phyloP scores from a whole-genome alignment of 2,888 invertebrate species.

The Carabus problematicus region DNA sequence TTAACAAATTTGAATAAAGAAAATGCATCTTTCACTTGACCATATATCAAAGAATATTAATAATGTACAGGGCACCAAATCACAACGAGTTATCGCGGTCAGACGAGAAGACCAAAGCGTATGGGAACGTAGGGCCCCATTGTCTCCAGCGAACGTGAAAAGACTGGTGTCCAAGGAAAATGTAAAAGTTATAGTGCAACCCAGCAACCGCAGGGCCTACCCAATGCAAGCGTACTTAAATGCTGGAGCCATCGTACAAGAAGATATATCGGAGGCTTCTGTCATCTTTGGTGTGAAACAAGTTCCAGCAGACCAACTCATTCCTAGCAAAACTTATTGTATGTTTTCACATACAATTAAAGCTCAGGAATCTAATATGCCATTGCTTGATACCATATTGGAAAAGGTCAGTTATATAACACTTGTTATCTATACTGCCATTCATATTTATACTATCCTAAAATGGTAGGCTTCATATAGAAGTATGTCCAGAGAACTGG shows the following conservation, averaged over 20 bases:
- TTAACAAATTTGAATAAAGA: too few relatives aligned
- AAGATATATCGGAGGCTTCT: slow-evolving; percentile 95
- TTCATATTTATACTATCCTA: too few relatives aligned
- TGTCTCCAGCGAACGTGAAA: slow-evolving; percentile 90
- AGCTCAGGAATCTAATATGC: slow-evolving; percentile 98
- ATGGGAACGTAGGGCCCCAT: slow-evolving; percentile 95
- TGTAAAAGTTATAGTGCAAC: slow-evolving; percentile 96
- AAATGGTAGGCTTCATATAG: too few relatives aligned
- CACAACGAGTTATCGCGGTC: slow-evolving; percentile 77
- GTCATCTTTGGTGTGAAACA: slow-evolving; percentile 98
- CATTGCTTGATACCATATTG: slow-evolving; percentile 91
- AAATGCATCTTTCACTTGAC: not conserved
- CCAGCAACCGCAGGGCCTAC: slow-evolving; percentile 96
- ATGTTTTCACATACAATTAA: slow-evolving; percentile 99
- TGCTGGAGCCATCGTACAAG: slow-evolving; percentile 92
- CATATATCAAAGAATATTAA: not conserved
- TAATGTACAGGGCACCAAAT: slow-evolving; percentile 48
- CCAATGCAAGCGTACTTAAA: slow-evolving; percentile 95
- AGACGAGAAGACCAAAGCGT: slow-evolving; percentile 93
- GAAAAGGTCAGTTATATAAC: slow-evolving; percentile 76
- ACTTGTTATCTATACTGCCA: too few relatives aligned
- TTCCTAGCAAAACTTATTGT: slow-evolving; percentile 97
- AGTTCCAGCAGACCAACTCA: slow-evolving; percentile 88
- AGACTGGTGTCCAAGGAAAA: slow-evolving; percentile 81
- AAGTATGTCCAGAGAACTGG: too few relatives aligned